A percentile compares a stretch with the other conserved stretches of the same genome.
Evolutionary conservation across 1,140 invertebrate species (phyloP).

Genomic region (Macrosteles quadrilineatus): DNA sequence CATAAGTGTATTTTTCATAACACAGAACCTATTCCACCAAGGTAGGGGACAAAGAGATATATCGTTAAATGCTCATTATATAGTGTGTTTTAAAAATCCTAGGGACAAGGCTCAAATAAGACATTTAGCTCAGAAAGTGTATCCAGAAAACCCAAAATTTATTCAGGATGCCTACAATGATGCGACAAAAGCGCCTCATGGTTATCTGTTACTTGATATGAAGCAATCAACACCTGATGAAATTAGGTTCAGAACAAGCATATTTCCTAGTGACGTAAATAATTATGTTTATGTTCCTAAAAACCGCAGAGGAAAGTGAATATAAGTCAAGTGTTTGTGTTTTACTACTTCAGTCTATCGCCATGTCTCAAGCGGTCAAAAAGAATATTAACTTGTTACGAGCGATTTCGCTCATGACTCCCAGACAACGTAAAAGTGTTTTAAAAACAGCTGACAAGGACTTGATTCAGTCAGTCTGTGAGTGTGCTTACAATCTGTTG

Average conservation of each 20-base stretch:
- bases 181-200: not conserved
- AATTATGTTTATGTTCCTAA: not conserved
- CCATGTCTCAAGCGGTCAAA: not conserved
- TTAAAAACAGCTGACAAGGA: not conserved
- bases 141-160: not conserved
- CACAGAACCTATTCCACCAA: not conserved
- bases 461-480: not conserved
- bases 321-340: too few species aligned
- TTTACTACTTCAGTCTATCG: not conserved
- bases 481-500: not conserved
- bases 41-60: not conserved
- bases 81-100: not conserved
- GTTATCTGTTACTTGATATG: not conserved
- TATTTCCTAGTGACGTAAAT: not conserved
- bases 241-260: not conserved
- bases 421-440: not conserved
- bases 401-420: not conserved
- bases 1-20: not conserved
- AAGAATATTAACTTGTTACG: not conserved
- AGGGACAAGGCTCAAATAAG: not conserved
- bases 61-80: not conserved
- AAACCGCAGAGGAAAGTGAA: too few species aligned
- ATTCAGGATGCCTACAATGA: not conserved
- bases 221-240: not conserved
- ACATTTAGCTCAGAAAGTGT: not conserved